Percentiles rank a stretch among this genome's conserved stretches.
phyloP scores from a whole-genome alignment of 2,113 vertebrate species.

The Eudorcas thomsonii region DNA sequence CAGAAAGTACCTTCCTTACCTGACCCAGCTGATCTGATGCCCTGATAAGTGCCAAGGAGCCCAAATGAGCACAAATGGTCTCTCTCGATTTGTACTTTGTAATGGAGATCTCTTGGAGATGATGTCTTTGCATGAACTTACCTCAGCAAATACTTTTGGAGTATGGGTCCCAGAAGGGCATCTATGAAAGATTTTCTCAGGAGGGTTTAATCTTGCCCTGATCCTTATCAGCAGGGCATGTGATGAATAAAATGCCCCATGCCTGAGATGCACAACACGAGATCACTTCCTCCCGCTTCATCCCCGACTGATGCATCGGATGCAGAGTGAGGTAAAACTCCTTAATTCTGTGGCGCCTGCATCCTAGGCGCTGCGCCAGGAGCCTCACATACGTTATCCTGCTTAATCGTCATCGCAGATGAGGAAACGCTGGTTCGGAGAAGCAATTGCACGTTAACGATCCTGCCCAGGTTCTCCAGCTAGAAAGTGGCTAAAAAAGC shows the following conservation, averaged over 20 bases:
- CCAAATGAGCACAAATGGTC: neutral
- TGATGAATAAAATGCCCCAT: neutral
- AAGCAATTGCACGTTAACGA: neutral
- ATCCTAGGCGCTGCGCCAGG: neutral
- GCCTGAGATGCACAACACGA: neutral
- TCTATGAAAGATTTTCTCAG: neutral
- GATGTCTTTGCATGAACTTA: neutral
- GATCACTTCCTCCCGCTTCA: neutral
- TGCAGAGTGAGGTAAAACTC: neutral
- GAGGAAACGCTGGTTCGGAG: neutral
- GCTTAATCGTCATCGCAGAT: neutral
- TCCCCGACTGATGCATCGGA: neutral
- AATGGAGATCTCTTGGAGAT: neutral
- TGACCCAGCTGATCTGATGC: neutral
- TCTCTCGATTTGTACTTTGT: neutral
- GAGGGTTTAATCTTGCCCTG: neutral
- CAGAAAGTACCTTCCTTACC: neutral
- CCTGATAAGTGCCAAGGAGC: neutral
- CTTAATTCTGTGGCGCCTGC: neutral
- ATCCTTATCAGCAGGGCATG: neutral
- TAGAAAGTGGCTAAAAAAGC: neutral
- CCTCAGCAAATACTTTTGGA: neutral
- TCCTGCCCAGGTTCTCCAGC: neutral
- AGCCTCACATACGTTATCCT: neutral
- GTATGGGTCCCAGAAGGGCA: neutral